Evolutionary conservation across 2,888 invertebrate species (phyloP), one percentile per base, ranked within the genome.

Genomic region (Agrochola lota): DNA sequence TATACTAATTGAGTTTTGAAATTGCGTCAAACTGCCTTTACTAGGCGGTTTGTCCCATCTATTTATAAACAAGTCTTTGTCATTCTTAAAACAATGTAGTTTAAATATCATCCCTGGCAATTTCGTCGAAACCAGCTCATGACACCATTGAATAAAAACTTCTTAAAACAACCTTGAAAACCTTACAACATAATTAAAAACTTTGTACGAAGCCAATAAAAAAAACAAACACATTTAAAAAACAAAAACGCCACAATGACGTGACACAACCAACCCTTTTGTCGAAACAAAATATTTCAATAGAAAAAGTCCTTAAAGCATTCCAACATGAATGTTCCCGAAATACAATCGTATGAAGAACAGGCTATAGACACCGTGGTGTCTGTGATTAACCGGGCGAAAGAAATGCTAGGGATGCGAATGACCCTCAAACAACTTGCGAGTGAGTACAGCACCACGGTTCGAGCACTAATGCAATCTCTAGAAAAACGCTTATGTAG

Each of bases 351-450:
- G 0, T 93, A 93, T 59, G 93, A 95, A 59, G 95, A 95, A 8
- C 88, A 89, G 62, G 96, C 96, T 0, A 90, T 95, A 8, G 94
- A 95, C 60, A 90, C 90, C 0, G 94, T 96, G 3, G 94, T 94
- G 0, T 91, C 92, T 0, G 91, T 95, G 0, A 84, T 96, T 17
- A 96, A 96, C 78, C 87, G 90, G 26, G 95, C 95, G 0, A 94
- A 93, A 26, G 92, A 94, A 57, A 90, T 90, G 20, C 71, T 96
- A 2, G 95, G 96, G 0, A 80, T 85, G 0, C 77, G 95, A 11
- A 91, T 92, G 71, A 95, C 92, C 0, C 84, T 96, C 8, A 89
- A 60, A 15, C 90, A 95, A 74, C 88, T 96, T 35, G 94, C 95
- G 30, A 83, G 95, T 95, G 86, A 90, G 92, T 89, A 71, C 74